A percentile compares a stretch with the other conserved stretches of the same genome.
These are phyloP conservation scores for Calliphora vomitoria DNA, from an alignment of 2,888 invertebrate species.

Conservation along the genomic window DNA sequence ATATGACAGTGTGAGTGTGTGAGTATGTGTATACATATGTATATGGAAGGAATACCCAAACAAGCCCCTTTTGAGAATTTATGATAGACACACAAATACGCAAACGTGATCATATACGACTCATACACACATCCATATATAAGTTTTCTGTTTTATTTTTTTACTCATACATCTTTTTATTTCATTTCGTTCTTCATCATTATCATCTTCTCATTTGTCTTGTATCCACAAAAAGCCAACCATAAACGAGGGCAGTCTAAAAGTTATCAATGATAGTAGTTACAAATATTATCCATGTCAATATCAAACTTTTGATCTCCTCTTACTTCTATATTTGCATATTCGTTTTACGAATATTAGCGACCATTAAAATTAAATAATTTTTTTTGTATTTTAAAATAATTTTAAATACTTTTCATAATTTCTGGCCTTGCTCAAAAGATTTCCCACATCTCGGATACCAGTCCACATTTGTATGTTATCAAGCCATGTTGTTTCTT, in stretches of 20 bases:
- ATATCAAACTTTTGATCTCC: no score
- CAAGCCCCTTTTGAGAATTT: slow-evolving; percentile 44
- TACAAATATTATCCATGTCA: not conserved
- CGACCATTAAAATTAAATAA: no score
- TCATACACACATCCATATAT: not conserved
- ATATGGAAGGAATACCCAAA: not conserved
- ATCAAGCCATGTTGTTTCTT: no score
- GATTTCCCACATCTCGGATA: no score
- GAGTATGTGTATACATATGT: not conserved
- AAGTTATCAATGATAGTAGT: not conserved
- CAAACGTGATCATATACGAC: slow-evolving; percentile 47
- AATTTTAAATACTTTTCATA: no score
- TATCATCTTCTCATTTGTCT: slow-evolving; percentile 7
- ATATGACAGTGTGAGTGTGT: not conserved
- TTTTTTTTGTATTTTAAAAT: no score
- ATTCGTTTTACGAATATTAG: no score
- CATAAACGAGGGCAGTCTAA: not conserved
- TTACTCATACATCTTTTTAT: slow-evolving; percentile 3
- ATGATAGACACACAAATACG: slow-evolving; percentile 28
- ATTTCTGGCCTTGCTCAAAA: no score
- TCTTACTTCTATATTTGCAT: no score
- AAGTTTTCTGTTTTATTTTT: slow-evolving; percentile 8
- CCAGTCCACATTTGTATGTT: no score
- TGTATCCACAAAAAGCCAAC: not conserved
- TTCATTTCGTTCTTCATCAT: slow-evolving; percentile 4